Conservation (phyloP, 2,888 invertebrate genomes). For the Allacma fusca region DNA sequence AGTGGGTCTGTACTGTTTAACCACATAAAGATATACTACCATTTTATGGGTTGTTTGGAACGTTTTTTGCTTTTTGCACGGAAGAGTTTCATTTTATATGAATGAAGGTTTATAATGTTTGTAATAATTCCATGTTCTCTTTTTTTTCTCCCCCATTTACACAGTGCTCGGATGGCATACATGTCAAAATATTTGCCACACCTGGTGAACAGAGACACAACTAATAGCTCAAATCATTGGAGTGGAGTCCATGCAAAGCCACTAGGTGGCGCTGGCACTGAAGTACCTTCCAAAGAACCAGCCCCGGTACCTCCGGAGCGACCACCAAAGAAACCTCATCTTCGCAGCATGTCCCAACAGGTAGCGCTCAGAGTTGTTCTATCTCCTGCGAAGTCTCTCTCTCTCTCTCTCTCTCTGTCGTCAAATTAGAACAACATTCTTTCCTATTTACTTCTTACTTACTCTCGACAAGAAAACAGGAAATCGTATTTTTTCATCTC, state of each 20-base stretch:
- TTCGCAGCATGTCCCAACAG: constrained; percentile 65
- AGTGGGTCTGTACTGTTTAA: too few relatives aligned
- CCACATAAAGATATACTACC: too few relatives aligned
- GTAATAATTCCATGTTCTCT: too few relatives aligned
- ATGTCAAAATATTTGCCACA: constrained; percentile 61
- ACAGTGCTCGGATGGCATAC: constrained; percentile 60
- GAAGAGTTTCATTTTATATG: too few relatives aligned
- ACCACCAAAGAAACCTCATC: constrained; percentile 79
- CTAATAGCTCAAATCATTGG: constrained; percentile 40
- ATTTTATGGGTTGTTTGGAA: too few relatives aligned
- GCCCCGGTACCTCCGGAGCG: constrained; percentile 69
- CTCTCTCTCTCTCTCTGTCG: too few relatives aligned
- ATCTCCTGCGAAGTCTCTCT: neutral
- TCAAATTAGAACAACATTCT: too few relatives aligned
- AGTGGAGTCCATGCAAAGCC: constrained; percentile 43
- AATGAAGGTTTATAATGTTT: too few relatives aligned
- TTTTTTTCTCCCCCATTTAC: neutral
- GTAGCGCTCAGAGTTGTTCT: constrained; percentile 40
- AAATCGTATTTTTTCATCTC: too few relatives aligned
- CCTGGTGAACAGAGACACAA: constrained; percentile 57
- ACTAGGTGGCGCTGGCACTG: constrained; percentile 25
- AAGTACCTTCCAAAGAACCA: constrained; percentile 51
- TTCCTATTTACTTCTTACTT: too few relatives aligned
- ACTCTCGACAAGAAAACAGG: too few relatives aligned
- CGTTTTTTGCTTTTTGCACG: too few relatives aligned